phyloP scores from a whole-genome alignment of 2,888 invertebrate species.

The Resseliella maxima region DNA sequence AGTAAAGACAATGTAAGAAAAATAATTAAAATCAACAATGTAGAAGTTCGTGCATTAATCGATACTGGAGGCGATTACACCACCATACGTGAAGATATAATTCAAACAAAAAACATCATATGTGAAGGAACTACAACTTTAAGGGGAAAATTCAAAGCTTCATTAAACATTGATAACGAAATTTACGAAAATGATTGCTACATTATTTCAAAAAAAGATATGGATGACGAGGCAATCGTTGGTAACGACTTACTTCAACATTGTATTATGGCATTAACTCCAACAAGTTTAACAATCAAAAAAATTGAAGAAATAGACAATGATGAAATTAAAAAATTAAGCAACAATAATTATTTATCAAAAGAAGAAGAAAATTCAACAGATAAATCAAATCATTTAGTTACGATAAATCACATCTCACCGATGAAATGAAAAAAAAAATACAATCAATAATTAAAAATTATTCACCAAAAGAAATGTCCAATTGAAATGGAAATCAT shows the following conservation, averaged over 20 bases:
- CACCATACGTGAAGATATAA: too few species aligned
- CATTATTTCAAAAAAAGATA: background rate
- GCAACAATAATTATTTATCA: background rate
- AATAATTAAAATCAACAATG: too few species aligned
- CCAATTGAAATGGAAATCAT: conserved; percentile 59
- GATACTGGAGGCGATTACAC: too few species aligned
- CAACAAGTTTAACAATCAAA: background rate
- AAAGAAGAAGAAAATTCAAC: background rate
- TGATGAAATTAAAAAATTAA: background rate
- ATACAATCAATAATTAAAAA: background rate
- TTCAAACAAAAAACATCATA: background rate
- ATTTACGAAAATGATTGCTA: background rate
- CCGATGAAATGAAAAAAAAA: background rate
- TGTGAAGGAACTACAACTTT: background rate
- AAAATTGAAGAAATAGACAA: background rate
- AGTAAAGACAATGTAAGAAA: too few species aligned
- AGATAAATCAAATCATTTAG: too few species aligned
- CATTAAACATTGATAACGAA: background rate
- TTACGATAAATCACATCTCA: too few species aligned
- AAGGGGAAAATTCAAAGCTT: background rate
- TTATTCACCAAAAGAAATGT: background rate
- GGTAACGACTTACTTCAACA: background rate
- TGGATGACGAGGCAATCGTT: background rate
- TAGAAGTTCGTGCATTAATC: too few species aligned
- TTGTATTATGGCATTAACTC: background rate